phyloP scores from a whole-genome alignment of 2,797 vertebrate species.

The Manis pentadactyla region DNA sequence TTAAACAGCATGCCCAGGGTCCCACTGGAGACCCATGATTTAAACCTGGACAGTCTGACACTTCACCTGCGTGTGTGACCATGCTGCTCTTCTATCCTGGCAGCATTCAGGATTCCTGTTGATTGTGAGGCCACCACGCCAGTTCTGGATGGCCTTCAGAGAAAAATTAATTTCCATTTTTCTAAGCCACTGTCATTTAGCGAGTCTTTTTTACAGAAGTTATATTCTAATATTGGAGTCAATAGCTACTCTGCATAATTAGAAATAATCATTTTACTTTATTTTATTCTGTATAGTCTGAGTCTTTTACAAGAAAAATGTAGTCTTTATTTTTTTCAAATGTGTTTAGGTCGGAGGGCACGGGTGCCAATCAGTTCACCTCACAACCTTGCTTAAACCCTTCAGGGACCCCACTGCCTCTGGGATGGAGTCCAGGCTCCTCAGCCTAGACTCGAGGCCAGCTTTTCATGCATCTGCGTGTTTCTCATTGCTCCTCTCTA shows the following conservation, averaged over 20 bases:
- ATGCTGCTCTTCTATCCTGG: background rate
- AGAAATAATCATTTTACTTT: background rate
- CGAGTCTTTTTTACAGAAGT: background rate
- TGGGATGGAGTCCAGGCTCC: background rate
- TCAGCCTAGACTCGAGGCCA: background rate
- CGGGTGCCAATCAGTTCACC: background rate
- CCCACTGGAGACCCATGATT: background rate
- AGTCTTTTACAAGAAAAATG: background rate
- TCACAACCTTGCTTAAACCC: background rate
- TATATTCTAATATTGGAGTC: background rate
- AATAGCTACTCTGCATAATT: background rate
- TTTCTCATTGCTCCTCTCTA: background rate
- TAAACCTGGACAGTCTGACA: background rate
- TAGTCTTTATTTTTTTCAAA: background rate
- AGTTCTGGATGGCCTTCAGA: background rate
- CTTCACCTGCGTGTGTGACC: background rate
- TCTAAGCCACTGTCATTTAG: background rate
- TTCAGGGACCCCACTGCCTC: background rate
- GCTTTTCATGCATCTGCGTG: background rate
- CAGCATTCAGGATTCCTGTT: background rate
- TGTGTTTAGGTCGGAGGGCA: background rate
- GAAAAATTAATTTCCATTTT: background rate
- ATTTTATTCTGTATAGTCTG: background rate
- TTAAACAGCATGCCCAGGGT: background rate
- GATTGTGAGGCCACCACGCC: background rate